Evolutionary conservation across 2,888 invertebrate species (phyloP).

Genomic region (Drosophila birchii): DNA sequence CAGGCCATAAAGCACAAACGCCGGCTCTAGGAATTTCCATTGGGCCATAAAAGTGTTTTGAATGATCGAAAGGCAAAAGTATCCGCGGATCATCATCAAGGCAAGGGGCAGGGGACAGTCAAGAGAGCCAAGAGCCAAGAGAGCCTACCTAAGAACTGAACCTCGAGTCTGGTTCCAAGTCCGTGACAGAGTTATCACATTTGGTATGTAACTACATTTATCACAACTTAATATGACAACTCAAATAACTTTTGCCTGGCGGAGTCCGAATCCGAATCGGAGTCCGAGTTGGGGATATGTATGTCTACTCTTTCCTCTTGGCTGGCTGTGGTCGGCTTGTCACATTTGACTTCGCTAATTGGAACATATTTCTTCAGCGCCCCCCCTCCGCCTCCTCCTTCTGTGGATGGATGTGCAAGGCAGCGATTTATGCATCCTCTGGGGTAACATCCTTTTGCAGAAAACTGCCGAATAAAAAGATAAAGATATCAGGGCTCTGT

Average conservation of each 20-base stretch:
- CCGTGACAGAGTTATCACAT: conserved; percentile 80
- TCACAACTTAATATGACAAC: conserved; percentile 83
- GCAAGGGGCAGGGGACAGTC: too few species aligned
- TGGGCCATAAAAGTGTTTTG: conserved; percentile 60
- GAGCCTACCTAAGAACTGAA: not conserved
- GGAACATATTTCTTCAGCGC: conserved; percentile 69
- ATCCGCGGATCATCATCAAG: conserved; percentile 48
- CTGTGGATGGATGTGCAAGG: conserved; percentile 46
- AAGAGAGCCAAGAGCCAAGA: not conserved
- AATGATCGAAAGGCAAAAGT: conserved; percentile 50
- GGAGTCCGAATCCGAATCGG: conserved; percentile 10
- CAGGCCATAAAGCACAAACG: conserved; percentile 28
- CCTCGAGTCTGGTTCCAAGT: not conserved
- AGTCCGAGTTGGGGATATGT: conserved; percentile 9
- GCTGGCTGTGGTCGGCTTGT: conserved; percentile 47
- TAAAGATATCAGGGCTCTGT: conserved; percentile 68
- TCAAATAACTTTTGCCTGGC: conserved; percentile 76
- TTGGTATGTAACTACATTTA: conserved; percentile 82
- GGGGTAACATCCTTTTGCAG: conserved; percentile 1
- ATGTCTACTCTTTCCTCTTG: conserved; percentile 39
- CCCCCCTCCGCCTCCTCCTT: conserved; percentile 3
- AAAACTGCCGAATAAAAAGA: conserved; percentile 35
- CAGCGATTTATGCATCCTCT: conserved; percentile 78
- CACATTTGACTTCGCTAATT: conserved; percentile 80
- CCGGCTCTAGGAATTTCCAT: conserved; percentile 65